A percentile compares a stretch with the other conserved stretches of the same genome.
These are phyloP conservation scores for Gallinago stenura DNA, from an alignment of 2,797 vertebrate species.

Conservation along the genomic window DNA sequence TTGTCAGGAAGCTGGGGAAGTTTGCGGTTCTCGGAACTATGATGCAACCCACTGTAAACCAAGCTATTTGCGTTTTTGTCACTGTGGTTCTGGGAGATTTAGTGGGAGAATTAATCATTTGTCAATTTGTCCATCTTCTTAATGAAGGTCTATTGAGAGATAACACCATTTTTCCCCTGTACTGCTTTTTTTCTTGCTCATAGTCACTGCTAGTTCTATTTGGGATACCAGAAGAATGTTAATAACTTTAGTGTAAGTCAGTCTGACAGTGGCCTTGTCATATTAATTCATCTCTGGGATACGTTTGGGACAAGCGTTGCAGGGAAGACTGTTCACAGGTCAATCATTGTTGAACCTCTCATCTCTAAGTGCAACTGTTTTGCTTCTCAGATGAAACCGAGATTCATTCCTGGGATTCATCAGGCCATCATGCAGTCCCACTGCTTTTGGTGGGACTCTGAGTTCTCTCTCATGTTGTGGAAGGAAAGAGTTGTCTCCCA, in stretches of 20 bases:
- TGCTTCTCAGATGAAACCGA: background rate
- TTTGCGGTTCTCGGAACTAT: background rate
- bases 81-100: background rate
- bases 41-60: background rate
- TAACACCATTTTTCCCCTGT: background rate
- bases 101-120: background rate
- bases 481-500: background rate
- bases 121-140: background rate
- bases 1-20: background rate
- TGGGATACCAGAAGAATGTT: background rate
- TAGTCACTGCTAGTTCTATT: background rate
- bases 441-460: background rate
- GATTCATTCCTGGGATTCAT: background rate
- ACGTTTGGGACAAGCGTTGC: background rate
- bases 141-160: background rate
- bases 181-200: background rate
- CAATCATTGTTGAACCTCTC: background rate
- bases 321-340: background rate
- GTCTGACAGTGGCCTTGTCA: background rate
- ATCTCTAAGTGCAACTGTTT: background rate
- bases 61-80: background rate
- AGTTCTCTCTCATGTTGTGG: background rate
- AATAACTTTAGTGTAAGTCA: background rate
- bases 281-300: background rate
- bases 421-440: rapidly evolving